Conservation (phyloP, 30 jellyfish, hydroid and myxozoan genomes). For the Cassiopea andromeda region DNA sequence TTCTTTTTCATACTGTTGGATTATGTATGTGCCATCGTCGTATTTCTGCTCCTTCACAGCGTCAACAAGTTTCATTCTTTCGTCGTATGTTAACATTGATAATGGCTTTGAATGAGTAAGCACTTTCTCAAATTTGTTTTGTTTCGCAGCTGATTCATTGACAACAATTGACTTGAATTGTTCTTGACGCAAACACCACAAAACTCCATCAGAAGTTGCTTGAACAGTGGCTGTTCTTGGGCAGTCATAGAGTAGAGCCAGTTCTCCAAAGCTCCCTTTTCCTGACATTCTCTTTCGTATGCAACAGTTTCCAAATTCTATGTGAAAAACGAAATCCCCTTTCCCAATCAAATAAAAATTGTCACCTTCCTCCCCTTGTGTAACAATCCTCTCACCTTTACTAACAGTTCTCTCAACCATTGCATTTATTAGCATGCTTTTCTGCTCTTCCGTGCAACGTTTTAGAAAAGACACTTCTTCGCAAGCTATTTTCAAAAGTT, state of each 20-base stretch:
- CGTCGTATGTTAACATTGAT: constrained; percentile 71
- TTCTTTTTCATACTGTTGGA: constrained; percentile 71
- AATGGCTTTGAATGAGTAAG: constrained; percentile 65
- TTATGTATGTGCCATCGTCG: constrained; percentile 62
- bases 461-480: constrained; percentile 56
- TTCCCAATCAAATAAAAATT: constrained; percentile 80
- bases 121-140: constrained; percentile 63
- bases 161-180: constrained; percentile 77
- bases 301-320: constrained; percentile 56
- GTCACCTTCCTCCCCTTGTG: constrained; percentile 96
- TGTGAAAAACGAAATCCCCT: constrained; percentile 73
- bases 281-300: constrained; percentile 69
- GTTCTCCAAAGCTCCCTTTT: constrained; percentile 94
- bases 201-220: constrained; percentile 74
- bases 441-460: constrained; percentile 70
- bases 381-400: constrained; percentile 72
- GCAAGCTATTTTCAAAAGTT: constrained; percentile 69
- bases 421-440: constrained; percentile 48
- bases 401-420: constrained; percentile 79
- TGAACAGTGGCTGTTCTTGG: constrained; percentile 91
- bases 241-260: constrained; percentile 89
- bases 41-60: constrained; percentile 61
- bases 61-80: constrained; percentile 80
- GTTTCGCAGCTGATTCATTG: constrained; percentile 71
- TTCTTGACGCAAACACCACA: constrained; percentile 93